Conservation (phyloP, 2,888 invertebrate species). For the Tryphoninae sp. region DNA sequence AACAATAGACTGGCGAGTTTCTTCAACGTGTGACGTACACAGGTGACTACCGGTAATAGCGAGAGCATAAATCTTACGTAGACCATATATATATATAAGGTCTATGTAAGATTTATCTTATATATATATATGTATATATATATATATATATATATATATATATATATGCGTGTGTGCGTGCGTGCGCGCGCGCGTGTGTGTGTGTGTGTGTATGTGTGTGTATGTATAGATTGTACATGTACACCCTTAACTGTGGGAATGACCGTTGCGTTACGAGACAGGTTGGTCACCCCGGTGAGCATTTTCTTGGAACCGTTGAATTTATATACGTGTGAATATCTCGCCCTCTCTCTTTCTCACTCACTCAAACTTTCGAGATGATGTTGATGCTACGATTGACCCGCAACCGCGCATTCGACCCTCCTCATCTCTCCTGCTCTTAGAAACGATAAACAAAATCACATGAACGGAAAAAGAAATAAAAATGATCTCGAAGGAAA, state of each 20-base stretch:
- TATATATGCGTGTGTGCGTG: too few species aligned
- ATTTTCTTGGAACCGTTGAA: conserved; percentile 55
- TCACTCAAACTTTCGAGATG: background rate
- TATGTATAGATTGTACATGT: background rate
- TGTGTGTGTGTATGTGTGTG: background rate
- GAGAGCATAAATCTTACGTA: conserved; percentile 1
- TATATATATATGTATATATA: too few species aligned
- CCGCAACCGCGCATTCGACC: conserved; percentile 45
- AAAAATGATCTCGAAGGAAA: conserved; percentile 38
- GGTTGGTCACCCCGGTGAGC: conserved; percentile 58
- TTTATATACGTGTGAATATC: conserved; percentile 42
- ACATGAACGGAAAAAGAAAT: conserved; percentile 12
- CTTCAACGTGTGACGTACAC: conserved; percentile 32
- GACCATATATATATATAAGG: background rate
- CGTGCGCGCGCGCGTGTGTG: background rate
- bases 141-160: too few species aligned
- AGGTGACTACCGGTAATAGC: conserved; percentile 22
- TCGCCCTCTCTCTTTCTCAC: background rate
- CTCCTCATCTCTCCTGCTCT: conserved; percentile 11
- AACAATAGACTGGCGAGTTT: conserved; percentile 69
- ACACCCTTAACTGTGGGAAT: conserved; percentile 64
- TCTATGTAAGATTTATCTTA: too few species aligned
- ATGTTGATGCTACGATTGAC: background rate
- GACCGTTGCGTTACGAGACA: conserved; percentile 64
- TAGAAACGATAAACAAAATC: background rate